Evolutionary conservation across 2,797 vertebrate species (phyloP).

Genomic region (Philypnodon macrostomus): DNA sequence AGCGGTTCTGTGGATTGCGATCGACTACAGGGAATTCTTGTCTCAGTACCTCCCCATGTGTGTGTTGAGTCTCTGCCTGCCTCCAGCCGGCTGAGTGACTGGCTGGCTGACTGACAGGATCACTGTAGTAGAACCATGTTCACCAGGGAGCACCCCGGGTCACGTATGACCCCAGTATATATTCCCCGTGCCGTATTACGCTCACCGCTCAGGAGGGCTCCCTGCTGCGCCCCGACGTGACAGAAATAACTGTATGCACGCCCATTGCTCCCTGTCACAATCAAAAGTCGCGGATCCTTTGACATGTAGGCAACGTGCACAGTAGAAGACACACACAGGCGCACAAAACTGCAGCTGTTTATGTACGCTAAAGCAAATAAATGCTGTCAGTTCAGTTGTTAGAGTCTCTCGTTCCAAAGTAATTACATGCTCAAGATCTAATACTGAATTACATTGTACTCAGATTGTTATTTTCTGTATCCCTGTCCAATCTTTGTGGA

Average conservation of each 20-base stretch:
- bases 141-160: slow-evolving; percentile 59
- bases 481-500: no score
- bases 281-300: slow-evolving; percentile 43
- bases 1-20: slow-evolving; percentile 59
- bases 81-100: slow-evolving; percentile 38
- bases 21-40: slow-evolving; percentile 64
- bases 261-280: slow-evolving; percentile 44
- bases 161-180: slow-evolving; percentile 56
- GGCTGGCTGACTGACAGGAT: slow-evolving; percentile 66
- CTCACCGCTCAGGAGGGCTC: slow-evolving; percentile 30
- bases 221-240: slow-evolving; percentile 27
- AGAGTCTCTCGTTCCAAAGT: neutral
- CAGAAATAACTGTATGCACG: slow-evolving; percentile 39
- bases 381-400: slow-evolving; percentile 8
- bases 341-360: slow-evolving; percentile 21
- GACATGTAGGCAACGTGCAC: slow-evolving; percentile 33
- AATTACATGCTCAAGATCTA: slow-evolving; percentile 15
- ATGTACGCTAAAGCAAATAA: slow-evolving; percentile 21
- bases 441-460: neutral
- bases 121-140: slow-evolving; percentile 70
- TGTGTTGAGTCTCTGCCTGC: slow-evolving; percentile 33
- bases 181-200: slow-evolving; percentile 41
- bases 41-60: slow-evolving; percentile 29
- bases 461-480: no score
- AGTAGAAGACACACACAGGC: slow-evolving; percentile 20